Evolutionary conservation across 2,113 vertebrate genomes (phyloP).

Genomic region (Pandion haliaetus): DNA sequence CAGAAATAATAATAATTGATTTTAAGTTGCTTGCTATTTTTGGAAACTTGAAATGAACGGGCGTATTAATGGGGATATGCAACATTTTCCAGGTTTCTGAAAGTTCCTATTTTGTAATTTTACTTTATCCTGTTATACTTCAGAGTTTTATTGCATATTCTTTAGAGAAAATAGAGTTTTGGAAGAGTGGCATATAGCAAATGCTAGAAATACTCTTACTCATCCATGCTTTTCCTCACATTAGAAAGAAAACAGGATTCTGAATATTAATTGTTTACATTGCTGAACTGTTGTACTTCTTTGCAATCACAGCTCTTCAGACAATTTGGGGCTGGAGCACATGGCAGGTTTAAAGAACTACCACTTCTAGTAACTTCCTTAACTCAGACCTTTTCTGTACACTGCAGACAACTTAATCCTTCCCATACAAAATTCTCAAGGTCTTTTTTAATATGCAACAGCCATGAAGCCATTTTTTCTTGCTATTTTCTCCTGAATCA

Average conservation of each 20-base stretch:
- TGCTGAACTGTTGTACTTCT: not conserved
- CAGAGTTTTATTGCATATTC: not conserved
- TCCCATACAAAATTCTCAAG: conserved; percentile 3
- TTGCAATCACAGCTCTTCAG: not conserved
- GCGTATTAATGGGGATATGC: not conserved
- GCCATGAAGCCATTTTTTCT: conserved; percentile 4
- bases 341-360: not conserved
- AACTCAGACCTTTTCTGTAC: not conserved
- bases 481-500: conserved; percentile 4
- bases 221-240: not conserved
- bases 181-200: not conserved
- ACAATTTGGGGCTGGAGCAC: not conserved
- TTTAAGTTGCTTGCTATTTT: conserved; percentile 2
- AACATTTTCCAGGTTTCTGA: conserved; percentile 1
- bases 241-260: not conserved
- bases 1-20: conserved; percentile 18
- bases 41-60: conserved; percentile 9
- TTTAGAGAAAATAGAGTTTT: not conserved
- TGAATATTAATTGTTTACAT: not conserved
- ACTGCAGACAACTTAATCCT: not conserved
- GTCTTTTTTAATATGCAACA: not conserved
- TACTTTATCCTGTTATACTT: not conserved
- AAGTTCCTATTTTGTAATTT: conserved; percentile 15
- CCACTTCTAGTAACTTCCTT: not conserved
- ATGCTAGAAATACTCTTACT: not conserved